A percentile compares a stretch with the other conserved stretches of the same genome.
phyloP scores from a whole-genome alignment of 2,797 vertebrate species.

The Argyrosomus regius region DNA sequence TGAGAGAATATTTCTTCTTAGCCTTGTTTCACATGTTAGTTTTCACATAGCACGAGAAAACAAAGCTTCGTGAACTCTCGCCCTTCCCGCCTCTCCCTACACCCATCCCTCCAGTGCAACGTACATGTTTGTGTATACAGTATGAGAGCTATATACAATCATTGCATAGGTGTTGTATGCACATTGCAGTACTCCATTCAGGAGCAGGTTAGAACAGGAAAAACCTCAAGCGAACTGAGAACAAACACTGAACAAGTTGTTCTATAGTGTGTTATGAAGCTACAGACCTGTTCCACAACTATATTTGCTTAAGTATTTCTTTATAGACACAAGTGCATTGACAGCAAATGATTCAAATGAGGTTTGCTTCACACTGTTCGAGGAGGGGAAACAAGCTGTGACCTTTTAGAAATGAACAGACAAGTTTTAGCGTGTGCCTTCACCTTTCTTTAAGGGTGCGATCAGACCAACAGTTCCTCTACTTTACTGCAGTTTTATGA shows the following conservation, averaged over 20 bases:
- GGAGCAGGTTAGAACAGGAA: constrained; percentile 33
- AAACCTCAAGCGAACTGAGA: neutral
- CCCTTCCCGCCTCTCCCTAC: neutral
- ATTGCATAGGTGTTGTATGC: neutral
- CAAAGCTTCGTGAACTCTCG: neutral
- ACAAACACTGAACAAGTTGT: neutral
- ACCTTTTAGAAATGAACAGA: constrained; percentile 19
- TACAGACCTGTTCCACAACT: constrained; percentile 42
- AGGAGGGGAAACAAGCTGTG: constrained; percentile 15
- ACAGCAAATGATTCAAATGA: neutral
- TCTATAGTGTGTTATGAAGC: neutral
- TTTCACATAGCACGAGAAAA: neutral
- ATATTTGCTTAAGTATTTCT: constrained; percentile 9
- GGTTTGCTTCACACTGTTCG: constrained; percentile 8
- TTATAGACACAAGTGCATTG: neutral
- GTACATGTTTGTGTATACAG: neutral
- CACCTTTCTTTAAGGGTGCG: constrained; percentile 1
- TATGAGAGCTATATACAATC: neutral
- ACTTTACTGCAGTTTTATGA: neutral
- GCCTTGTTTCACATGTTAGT: neutral
- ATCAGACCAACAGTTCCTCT: neutral
- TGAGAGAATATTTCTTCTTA: neutral
- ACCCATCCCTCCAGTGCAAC: constrained; percentile 12
- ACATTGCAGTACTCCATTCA: neutral
- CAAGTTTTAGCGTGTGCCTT: constrained; percentile 31